Percentiles rank a stretch among this genome's conserved stretches.
Conservation (phyloP, 2,113 vertebrate genomes). For the Sialia sialis region DNA sequence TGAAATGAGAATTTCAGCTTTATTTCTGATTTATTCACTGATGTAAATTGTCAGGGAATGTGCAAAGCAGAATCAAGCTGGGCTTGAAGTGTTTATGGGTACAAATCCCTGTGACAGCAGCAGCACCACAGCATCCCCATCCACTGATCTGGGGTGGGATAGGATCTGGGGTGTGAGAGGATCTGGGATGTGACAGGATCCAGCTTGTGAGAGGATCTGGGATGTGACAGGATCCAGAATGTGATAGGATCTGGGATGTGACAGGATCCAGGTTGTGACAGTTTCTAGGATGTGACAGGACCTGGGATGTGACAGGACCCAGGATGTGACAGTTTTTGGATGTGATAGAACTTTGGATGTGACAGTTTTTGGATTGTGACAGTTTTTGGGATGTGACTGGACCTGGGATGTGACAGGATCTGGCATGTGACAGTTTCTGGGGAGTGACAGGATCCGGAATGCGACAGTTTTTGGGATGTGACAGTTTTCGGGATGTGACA, state of each 20-base stretch:
- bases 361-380: neutral
- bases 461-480: accelerated
- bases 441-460: accelerated
- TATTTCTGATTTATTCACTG: neutral
- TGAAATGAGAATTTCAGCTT: neutral
- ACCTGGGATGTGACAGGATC: accelerated
- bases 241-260: accelerated
- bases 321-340: too few species aligned
- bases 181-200: accelerated
- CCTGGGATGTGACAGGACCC: accelerated
- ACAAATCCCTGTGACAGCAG: neutral
- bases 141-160: accelerated
- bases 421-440: accelerated
- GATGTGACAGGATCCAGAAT: accelerated
- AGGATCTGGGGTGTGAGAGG: too few species aligned
- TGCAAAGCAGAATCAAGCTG: neutral
- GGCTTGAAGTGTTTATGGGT: accelerated
- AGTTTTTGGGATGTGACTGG: accelerated
- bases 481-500: neutral
- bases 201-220: accelerated
- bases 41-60: neutral
- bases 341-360: too few species aligned
- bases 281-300: accelerated
- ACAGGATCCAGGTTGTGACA: accelerated
- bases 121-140: accelerated